Conservation (phyloP, 2,113 vertebrate species). For the Oryzias curvinotus region DNA sequence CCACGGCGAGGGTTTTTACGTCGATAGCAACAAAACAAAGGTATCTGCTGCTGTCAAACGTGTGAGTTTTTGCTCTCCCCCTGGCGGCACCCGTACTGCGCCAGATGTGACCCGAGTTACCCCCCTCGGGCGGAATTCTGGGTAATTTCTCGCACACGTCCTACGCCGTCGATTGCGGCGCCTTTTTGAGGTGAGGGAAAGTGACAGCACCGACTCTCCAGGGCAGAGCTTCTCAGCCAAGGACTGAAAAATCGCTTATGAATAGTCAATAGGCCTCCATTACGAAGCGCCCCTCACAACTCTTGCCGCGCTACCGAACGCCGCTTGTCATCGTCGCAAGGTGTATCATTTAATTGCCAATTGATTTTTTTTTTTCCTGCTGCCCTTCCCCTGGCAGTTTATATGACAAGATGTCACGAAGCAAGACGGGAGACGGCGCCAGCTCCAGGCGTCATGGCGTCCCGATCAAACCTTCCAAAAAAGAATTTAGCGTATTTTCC, state of each 20-base stretch:
- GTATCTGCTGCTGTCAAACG: no score
- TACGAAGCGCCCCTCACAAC: slow-evolving; percentile 85
- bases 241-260: slow-evolving; percentile 98
- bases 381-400: slow-evolving; percentile 25
- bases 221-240: slow-evolving; percentile 99
- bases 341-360: slow-evolving; percentile 99
- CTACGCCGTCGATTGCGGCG: slow-evolving; percentile 90
- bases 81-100: slow-evolving; percentile 92
- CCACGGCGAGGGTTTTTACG: no score
- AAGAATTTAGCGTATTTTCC: slow-evolving; percentile 1
- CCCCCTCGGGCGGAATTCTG: slow-evolving; percentile 84
- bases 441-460: slow-evolving; percentile 85
- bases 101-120: slow-evolving; percentile 96
- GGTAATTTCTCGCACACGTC: slow-evolving; percentile 94
- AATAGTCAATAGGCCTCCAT: slow-evolving; percentile 99
- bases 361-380: slow-evolving; percentile 91
- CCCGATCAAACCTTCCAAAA: slow-evolving; percentile 76
- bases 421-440: slow-evolving; percentile 88
- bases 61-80: slow-evolving; percentile 81
- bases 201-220: slow-evolving; percentile 98
- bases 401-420: slow-evolving; percentile 99
- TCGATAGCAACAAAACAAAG: no score
- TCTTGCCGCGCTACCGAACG: slow-evolving; percentile 95
- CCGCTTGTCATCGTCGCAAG: slow-evolving; percentile 99
- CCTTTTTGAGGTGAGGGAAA: slow-evolving; percentile 99